A percentile compares a stretch with the other conserved stretches of the same genome.
Evolutionary conservation across 2,797 vertebrate genomes (phyloP).

Genomic region (Lacerta agilis): DNA sequence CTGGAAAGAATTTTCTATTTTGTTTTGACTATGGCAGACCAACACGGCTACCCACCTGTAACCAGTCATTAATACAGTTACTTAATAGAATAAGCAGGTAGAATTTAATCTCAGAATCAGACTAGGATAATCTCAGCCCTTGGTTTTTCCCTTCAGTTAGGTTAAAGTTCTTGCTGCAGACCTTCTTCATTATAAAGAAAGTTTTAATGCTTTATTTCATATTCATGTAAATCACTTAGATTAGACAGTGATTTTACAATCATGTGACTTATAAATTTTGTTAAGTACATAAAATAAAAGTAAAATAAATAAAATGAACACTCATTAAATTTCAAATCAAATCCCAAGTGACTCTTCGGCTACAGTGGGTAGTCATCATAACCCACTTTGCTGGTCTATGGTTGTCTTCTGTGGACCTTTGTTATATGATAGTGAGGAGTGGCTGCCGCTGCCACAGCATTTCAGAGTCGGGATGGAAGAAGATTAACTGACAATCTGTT

Average conservation of each 20-base stretch:
- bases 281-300: no score
- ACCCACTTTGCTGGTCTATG: neutral
- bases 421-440: neutral
- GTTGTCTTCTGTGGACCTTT: neutral
- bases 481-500: neutral
- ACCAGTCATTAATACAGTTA: no score
- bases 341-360: neutral
- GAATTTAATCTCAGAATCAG: neutral
- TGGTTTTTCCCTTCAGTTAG: neutral
- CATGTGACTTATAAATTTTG: no score
- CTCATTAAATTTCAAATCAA: neutral
- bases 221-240: no score
- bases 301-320: neutral
- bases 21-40: no score
- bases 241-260: no score
- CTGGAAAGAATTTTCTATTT: no score
- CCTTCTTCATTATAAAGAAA: neutral
- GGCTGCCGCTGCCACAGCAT: neutral
- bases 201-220: no score
- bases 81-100: neutral
- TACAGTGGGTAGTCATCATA: neutral
- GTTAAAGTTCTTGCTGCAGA: neutral
- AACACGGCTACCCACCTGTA: no score
- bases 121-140: neutral
- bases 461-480: neutral